These are phyloP conservation scores for Oxytorus armatus DNA, from an alignment of 2,888 invertebrate species.

Conservation along the genomic window DNA sequence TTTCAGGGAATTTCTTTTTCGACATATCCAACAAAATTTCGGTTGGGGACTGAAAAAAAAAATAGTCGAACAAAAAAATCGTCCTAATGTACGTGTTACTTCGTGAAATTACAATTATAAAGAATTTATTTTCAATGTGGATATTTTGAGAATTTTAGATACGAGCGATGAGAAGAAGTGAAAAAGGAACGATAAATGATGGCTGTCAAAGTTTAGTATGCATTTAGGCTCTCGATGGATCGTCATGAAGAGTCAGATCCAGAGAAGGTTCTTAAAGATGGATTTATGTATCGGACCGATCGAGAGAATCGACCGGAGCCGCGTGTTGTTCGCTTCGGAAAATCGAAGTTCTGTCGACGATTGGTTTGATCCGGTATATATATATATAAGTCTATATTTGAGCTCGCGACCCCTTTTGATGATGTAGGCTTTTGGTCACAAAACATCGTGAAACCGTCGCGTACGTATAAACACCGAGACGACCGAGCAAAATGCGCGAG, in stretches of 20 bases:
- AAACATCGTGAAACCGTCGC: conserved; percentile 24
- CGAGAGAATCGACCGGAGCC: conserved; percentile 53
- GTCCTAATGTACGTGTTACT: too few relatives aligned
- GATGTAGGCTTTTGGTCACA: conserved; percentile 41
- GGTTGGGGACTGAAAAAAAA: too few relatives aligned
- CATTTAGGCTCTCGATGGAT: conserved; percentile 35
- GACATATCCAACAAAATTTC: too few relatives aligned
- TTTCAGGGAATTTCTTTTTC: too few relatives aligned
- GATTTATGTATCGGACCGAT: conserved; percentile 80
- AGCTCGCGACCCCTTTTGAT: conserved; percentile 52
- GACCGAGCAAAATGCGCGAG: conserved; percentile 43
- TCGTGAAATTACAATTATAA: not conserved
- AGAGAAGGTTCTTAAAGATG: conserved; percentile 73
- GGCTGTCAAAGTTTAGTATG: conserved; percentile 53
- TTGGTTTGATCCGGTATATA: conserved; percentile 31
- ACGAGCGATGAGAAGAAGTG: conserved; percentile 10
- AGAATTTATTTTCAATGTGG: conserved; percentile 27
- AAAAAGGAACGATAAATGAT: conserved; percentile 50
- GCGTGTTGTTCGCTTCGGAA: conserved; percentile 62
- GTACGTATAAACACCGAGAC: conserved; percentile 7
- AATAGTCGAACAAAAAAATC: too few relatives aligned
- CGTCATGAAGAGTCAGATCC: conserved; percentile 39
- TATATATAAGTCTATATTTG: not conserved
- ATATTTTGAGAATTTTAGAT: conserved; percentile 21
- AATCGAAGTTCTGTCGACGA: conserved; percentile 54